Evolutionary conservation across 1,140 invertebrate genomes (phyloP), one percentile per base, ranked within the genome.

Genomic region (Drosophila ficusphila): DNA sequence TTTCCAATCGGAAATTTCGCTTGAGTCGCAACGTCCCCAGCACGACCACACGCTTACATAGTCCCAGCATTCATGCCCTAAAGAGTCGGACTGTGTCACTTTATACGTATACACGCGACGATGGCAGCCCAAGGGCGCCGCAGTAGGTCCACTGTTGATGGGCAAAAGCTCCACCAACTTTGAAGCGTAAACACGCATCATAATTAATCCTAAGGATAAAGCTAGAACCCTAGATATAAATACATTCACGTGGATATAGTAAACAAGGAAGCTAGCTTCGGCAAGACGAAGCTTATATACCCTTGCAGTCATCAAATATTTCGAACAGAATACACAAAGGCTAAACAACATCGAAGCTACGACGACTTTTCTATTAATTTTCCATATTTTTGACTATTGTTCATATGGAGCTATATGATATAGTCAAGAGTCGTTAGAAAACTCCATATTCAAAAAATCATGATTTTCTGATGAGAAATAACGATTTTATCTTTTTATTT

Each of bases 1-100:
- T 82, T 96, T 94, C 94, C 95, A 97, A 91, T 97, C 96, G 0
- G 95, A 95, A 54, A 97, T 96, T 94, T 97, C 96, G 79, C 95
- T 95, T 0, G 96, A 96, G 81, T 96, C 94, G 70, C 96, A 97
- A 25, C 96, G 93, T 51, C 96, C 96, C 95, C 95, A 96, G 83
- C 96, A 97, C 0, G 95, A 95, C 91, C 94, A 93, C 2, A 96
- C 95, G 23, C 93, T 94, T 3, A 97, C 92, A 18, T 93, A 92
- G 74, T 96, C 96, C 78, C 89, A 91, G 53, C 91, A 90, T 16
- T 76, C 76, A 4, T 81, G 79, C 0, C 90, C 90, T 33, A 81
- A 54, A 5, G 38, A 33, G 62, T 90, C 77, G 6, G 64, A 54
- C 41, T 89, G 85, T 6, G 78, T 92, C 11, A 92, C 92, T 16